Percentiles rank a stretch among this genome's conserved stretches.
Evolutionary conservation across 2,888 invertebrate species (phyloP).

Genomic region (Nomada fucata): DNA sequence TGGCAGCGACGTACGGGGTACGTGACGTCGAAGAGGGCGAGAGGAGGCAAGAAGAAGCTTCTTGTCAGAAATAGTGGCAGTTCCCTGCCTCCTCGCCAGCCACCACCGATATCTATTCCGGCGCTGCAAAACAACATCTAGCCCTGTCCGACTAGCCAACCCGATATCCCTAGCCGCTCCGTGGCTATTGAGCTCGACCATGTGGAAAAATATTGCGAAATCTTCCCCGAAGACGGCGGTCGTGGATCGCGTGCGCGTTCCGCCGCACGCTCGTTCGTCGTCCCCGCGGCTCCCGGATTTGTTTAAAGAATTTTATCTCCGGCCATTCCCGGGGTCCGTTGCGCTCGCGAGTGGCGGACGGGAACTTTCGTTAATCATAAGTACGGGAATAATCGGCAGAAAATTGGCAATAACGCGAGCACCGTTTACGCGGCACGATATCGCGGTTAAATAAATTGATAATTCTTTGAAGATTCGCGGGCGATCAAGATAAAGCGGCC

Average conservation of each 20-base stretch:
- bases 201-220: constrained; percentile 60
- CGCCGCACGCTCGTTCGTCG: neutral
- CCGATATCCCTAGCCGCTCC: constrained; percentile 63
- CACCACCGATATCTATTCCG: constrained; percentile 86
- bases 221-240: neutral
- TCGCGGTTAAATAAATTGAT: neutral
- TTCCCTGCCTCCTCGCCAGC: constrained; percentile 83
- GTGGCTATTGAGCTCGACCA: constrained; percentile 48
- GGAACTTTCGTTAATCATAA: neutral
- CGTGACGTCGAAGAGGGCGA: constrained; percentile 52
- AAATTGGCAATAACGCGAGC: neutral
- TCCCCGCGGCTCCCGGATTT: neutral
- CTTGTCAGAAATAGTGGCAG: constrained; percentile 85
- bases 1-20: neutral
- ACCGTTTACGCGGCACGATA: neutral
- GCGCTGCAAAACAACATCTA: constrained; percentile 84
- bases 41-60: constrained; percentile 65
- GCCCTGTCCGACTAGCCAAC: constrained; percentile 71
- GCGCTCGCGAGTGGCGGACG: neutral
- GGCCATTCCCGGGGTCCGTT: neutral
- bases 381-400: neutral
- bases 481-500: constrained; percentile 35
- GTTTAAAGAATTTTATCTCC: no score
- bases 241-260: no score
- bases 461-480: constrained; percentile 4